Percentiles rank a stretch among this genome's conserved stretches.
Evolutionary conservation across 2,888 invertebrate species (phyloP).

Genomic region (Oasisia sp.): DNA sequence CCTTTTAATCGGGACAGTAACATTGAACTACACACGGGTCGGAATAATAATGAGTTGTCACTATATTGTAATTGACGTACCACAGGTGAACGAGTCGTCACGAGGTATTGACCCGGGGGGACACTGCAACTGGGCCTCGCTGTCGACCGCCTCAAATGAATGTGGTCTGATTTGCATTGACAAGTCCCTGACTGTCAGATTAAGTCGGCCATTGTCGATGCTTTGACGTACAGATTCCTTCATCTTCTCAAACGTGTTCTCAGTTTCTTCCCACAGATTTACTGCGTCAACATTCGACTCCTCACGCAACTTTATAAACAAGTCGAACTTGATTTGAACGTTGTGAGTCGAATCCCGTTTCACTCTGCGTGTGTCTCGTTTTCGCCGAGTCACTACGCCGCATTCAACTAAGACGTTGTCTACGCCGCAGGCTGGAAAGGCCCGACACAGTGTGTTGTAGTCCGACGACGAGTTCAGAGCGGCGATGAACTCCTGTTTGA

Average conservation of each 20-base stretch:
- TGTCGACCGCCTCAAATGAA: background rate
- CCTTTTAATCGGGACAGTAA: too few relatives aligned
- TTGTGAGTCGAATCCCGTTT: background rate
- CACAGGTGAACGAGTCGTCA: background rate
- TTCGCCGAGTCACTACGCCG: background rate
- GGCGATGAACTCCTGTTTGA: background rate
- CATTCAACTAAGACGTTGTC: background rate
- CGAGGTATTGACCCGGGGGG: background rate
- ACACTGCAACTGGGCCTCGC: background rate
- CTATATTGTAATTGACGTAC: background rate
- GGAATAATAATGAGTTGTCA: too few relatives aligned
- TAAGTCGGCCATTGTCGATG: background rate
- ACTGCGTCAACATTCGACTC: background rate
- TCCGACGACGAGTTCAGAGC: background rate
- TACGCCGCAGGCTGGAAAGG: background rate
- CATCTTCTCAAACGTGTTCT: background rate
- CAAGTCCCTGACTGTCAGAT: background rate
- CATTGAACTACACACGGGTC: too few relatives aligned
- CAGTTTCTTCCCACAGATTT: background rate
- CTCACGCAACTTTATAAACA: background rate
- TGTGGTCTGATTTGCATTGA: background rate
- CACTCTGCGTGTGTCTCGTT: background rate
- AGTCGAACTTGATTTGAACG: background rate
- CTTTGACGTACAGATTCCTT: background rate
- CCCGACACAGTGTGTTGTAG: background rate